Evolutionary conservation across 2,888 invertebrate genomes (phyloP).

Genomic region (Nymphalis polychloros): DNA sequence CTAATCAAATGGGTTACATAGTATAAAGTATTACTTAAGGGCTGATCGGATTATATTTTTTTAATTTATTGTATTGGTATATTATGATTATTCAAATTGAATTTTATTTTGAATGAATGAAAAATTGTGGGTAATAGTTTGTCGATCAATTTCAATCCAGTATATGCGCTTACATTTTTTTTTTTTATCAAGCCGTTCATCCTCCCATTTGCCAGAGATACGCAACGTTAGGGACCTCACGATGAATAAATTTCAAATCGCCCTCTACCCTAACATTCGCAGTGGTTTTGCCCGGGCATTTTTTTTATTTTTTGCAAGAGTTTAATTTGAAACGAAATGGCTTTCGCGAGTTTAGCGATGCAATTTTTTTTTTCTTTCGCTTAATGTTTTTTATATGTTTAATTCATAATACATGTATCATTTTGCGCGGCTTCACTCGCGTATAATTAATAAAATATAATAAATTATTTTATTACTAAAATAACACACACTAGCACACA

Average conservation of each 20-base stretch:
- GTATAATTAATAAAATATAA: too few species aligned
- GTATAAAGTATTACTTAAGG: too few species aligned
- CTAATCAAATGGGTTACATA: too few species aligned
- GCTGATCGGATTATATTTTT: too few species aligned
- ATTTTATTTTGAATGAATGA: too few species aligned
- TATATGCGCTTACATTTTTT: slow-evolving; percentile 17
- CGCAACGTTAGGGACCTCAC: slow-evolving; percentile 28
- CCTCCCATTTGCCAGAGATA: slow-evolving; percentile 23
- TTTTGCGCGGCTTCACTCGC: too few species aligned
- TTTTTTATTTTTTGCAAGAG: slow-evolving; percentile 6
- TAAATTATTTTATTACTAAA: too few species aligned
- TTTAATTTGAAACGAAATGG: slow-evolving; percentile 10
- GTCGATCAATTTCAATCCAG: slow-evolving; percentile 19
- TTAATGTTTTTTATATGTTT: not conserved
- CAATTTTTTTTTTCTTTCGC: not conserved
- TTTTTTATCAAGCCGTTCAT: not conserved
- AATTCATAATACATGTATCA: not conserved
- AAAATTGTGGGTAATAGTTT: too few species aligned
- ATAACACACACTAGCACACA: too few species aligned
- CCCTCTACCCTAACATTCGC: slow-evolving; percentile 13
- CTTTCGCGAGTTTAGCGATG: not conserved
- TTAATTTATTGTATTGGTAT: too few species aligned
- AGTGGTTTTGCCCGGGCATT: slow-evolving; percentile 5
- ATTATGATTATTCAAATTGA: too few species aligned
- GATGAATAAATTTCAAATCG: slow-evolving; percentile 32